These are phyloP conservation scores for Pristionchus maxplancki DNA, from an alignment of 2,888 invertebrate genomes.

Conservation along the genomic window DNA sequence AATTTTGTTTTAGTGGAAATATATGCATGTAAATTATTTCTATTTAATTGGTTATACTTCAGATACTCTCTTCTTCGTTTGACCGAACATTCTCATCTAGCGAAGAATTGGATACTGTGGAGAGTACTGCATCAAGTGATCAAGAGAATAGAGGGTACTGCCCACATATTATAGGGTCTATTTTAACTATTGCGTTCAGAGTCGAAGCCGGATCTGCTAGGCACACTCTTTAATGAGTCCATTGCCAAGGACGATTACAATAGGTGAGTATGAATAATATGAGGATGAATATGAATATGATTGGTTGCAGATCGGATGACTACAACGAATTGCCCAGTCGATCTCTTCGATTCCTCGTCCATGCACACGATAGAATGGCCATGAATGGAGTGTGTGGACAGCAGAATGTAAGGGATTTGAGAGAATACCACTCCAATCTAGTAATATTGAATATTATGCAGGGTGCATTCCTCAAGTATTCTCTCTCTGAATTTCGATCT, in stretches of 20 bases:
- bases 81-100: conserved; percentile 32
- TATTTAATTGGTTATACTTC: background rate
- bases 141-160: conserved; percentile 35
- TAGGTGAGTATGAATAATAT: background rate
- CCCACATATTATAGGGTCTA: background rate
- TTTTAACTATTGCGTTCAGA: background rate
- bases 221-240: background rate
- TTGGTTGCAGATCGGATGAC: background rate
- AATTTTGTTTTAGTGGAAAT: no score
- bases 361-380: conserved; percentile 62
- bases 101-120: conserved; percentile 47
- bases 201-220: background rate
- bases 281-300: background rate
- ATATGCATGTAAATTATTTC: no score
- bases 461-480: conserved; percentile 45
- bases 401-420: conserved; percentile 54
- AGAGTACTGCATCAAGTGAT: conserved; percentile 19
- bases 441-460: background rate
- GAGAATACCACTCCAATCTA: no score
- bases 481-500: background rate
- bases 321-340: conserved; percentile 57
- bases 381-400: conserved; percentile 55
- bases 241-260: background rate
- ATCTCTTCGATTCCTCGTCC: conserved; percentile 59
- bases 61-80: conserved; percentile 44